Evolutionary conservation across 1,140 invertebrate species (phyloP), one percentile per base, ranked within the genome.

Genomic region (Armadillidium nasatum): DNA sequence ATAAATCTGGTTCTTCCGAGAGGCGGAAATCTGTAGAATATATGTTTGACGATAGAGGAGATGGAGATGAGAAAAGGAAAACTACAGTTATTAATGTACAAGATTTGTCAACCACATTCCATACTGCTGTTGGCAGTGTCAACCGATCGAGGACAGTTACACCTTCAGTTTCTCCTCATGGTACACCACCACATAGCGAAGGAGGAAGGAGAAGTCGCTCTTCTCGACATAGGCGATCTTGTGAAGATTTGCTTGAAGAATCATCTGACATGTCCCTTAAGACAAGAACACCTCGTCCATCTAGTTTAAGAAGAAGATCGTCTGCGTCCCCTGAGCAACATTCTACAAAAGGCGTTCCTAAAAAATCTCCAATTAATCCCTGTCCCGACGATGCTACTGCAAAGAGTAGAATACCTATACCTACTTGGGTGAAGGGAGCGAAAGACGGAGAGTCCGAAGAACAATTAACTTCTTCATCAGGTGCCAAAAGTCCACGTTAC

Each of bases 21-120:
- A 66, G 77, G 76, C 74, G 80, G 50, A 78, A 79, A 44, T 81
- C 80, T 44, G 66, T 81, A 33, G 77, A 81, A 44, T 81, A 75
- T 78, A 69, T 79, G 23, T 71, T 80, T 69, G 78, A 82, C 67
- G 78, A 82, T 22, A 79, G 82, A 74, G 72, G 72, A n/a, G 76
- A 80, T 22, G 74, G 73, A 23, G 81, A 80, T 13, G 80, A 82
- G 43, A 74, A 78, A 66, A 79, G 82, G 45, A 83, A 83, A 71
- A 79, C 82, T 22, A 82, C 82, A 13, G 81, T 83, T 19, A 83
- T 83, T 23, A 81, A 80, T 69, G 43, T 83, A 43, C 80, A 80
- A 50, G 83, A 83, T 75, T 74, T 83, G 23, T 79, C 80, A 66
- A 79, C 83, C 13, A 82, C 80, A 50, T 81, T 81, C 74, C 80